Percentiles rank a stretch among this genome's conserved stretches.
Evolutionary conservation across 1,140 invertebrate species (phyloP).

Genomic region (Campoletis sonorensis): DNA sequence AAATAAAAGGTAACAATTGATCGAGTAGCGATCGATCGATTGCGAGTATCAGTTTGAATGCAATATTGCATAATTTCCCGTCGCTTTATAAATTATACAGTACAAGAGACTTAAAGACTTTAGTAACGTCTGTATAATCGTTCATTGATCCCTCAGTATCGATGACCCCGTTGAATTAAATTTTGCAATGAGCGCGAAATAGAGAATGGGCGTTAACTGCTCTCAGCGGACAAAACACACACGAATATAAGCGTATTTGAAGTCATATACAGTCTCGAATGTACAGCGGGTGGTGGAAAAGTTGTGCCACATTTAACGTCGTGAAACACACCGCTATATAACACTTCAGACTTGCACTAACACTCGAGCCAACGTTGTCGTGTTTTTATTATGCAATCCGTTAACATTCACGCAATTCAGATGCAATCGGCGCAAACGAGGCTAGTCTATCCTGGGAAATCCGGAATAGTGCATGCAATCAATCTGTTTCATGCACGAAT

Average conservation of each 20-base stretch:
- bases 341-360: neutral
- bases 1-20: neutral
- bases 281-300: conserved; percentile 5
- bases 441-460: conserved; percentile 61
- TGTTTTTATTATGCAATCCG: conserved; percentile 59
- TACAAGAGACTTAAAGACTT: conserved; percentile 3
- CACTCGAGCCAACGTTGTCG: conserved; percentile 24
- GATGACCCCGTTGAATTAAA: conserved; percentile 48
- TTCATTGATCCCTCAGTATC: conserved; percentile 44
- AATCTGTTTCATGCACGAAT: conserved; percentile 40
- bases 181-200: conserved; percentile 44
- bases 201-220: conserved; percentile 43
- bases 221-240: conserved; percentile 4
- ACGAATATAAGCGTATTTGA: neutral
- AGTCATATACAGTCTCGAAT: neutral
- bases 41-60: conserved; percentile 25
- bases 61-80: conserved; percentile 36
- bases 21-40: conserved; percentile 16
- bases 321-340: neutral
- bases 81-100: neutral
- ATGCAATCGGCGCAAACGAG: conserved; percentile 54
- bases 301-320: conserved; percentile 30
- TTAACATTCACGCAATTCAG: conserved; percentile 63
- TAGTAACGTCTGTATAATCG: conserved; percentile 44
- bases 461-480: conserved; percentile 58